Evolutionary conservation across 2,888 invertebrate species (phyloP).

Genomic region (Polyommatus icarus): DNA sequence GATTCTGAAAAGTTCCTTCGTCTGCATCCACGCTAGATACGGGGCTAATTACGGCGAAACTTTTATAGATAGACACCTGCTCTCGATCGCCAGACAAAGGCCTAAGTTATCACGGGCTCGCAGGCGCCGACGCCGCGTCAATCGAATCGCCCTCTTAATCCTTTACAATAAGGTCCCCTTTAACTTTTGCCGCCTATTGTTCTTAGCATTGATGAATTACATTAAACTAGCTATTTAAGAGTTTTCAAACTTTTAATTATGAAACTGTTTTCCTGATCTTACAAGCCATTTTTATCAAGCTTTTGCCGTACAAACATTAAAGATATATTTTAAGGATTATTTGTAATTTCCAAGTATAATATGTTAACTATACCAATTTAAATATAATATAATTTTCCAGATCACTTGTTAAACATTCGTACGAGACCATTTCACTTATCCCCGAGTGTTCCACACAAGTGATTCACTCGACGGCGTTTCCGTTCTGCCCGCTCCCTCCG

Average conservation of each 20-base stretch:
- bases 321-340: too few species aligned
- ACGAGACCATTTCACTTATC: slow-evolving; percentile 27
- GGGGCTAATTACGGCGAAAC: slow-evolving; percentile 76
- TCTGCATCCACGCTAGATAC: slow-evolving; percentile 73
- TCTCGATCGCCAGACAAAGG: slow-evolving; percentile 75
- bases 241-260: slow-evolving; percentile 6
- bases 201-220: slow-evolving; percentile 1
- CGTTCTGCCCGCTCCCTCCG: slow-evolving; percentile 23
- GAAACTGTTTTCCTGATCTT: background rate
- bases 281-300: background rate
- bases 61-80: slow-evolving; percentile 80
- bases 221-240: slow-evolving; percentile 12
- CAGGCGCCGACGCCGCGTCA: slow-evolving; percentile 56
- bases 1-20: slow-evolving; percentile 76
- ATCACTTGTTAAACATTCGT: slow-evolving; percentile 10
- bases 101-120: slow-evolving; percentile 74
- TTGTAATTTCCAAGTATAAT: too few species aligned
- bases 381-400: background rate
- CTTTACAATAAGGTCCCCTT: slow-evolving; percentile 50
- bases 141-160: slow-evolving; percentile 56
- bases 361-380: background rate
- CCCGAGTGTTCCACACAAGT: slow-evolving; percentile 29
- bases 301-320: background rate
- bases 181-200: slow-evolving; percentile 38
- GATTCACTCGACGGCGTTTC: slow-evolving; percentile 26